Evolutionary conservation across 2,797 vertebrate genomes (phyloP).

Genomic region (Scleropages formosus): DNA sequence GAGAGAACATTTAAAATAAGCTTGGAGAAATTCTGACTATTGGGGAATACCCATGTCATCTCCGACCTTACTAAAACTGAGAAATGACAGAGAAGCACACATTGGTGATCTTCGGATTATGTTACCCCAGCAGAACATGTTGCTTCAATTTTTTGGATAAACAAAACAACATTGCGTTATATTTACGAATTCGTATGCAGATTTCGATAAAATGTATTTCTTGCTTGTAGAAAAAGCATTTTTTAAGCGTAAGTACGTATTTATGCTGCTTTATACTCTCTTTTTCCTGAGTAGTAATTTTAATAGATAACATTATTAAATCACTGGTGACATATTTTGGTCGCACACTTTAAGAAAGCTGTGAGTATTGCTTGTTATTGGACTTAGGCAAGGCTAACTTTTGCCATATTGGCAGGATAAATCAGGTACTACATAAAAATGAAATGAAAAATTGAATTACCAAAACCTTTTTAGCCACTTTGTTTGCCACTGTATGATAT

Average conservation of each 20-base stretch:
- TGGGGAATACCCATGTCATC: too few species aligned
- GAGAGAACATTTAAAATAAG: too few species aligned
- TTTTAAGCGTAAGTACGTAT: not conserved
- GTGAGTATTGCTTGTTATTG: conserved; percentile 67
- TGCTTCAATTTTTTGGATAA: too few species aligned
- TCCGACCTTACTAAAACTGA: too few species aligned
- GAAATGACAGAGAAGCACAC: too few species aligned
- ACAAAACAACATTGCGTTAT: too few species aligned
- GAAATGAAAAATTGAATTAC: conserved; percentile 37
- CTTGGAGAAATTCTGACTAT: too few species aligned
- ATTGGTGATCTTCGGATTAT: too few species aligned
- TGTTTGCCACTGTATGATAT: conserved; percentile 11
- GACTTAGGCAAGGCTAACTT: conserved; percentile 69
- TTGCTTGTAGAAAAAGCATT: too few species aligned
- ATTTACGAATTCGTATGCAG: too few species aligned
- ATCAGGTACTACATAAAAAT: conserved; percentile 34
- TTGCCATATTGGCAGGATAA: conserved; percentile 72
- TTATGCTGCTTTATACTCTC: not conserved
- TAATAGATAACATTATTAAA: not conserved
- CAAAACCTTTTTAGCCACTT: conserved; percentile 39
- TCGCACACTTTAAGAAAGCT: conserved; percentile 66
- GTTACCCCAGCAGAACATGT: too few species aligned
- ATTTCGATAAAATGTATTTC: too few species aligned
- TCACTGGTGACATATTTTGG: not conserved
- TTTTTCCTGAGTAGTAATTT: not conserved